These are phyloP conservation scores for Xestia xanthographa DNA, from an alignment of 2,888 invertebrate genomes.

Conservation along the genomic window DNA sequence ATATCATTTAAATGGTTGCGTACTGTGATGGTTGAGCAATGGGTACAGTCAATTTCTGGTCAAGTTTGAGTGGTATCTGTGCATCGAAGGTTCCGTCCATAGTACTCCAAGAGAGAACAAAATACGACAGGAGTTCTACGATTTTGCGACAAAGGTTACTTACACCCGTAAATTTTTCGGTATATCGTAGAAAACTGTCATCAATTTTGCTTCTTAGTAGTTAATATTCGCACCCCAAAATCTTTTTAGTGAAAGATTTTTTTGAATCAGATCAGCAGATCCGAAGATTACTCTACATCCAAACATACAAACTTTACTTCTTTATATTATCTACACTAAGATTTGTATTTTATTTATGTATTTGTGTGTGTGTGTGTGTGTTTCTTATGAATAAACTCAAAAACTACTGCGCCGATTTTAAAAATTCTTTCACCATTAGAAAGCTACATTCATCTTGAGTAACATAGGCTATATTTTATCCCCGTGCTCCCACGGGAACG, in stretches of 20 bases:
- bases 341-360: too few relatives aligned
- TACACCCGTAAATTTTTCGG: too few relatives aligned
- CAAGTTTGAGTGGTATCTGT: neutral
- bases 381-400: too few relatives aligned
- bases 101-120: neutral
- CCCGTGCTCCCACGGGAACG: too few relatives aligned
- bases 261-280: neutral
- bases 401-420: too few relatives aligned
- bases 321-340: too few relatives aligned
- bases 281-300: neutral
- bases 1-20: slow-evolving; percentile 62
- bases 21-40: slow-evolving; percentile 57
- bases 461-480: too few relatives aligned
- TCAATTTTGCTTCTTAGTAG: neutral
- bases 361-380: too few relatives aligned
- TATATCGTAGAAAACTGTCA: neutral
- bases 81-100: slow-evolving; percentile 18
- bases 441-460: too few relatives aligned
- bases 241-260: neutral
- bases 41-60: slow-evolving; percentile 34
- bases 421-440: too few relatives aligned
- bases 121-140: too few relatives aligned
- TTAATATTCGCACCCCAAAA: neutral
- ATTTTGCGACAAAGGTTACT: neutral
- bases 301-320: neutral